These are phyloP conservation scores for Chauna torquata DNA, from an alignment of 2,113 vertebrate genomes.

Conservation along the genomic window DNA sequence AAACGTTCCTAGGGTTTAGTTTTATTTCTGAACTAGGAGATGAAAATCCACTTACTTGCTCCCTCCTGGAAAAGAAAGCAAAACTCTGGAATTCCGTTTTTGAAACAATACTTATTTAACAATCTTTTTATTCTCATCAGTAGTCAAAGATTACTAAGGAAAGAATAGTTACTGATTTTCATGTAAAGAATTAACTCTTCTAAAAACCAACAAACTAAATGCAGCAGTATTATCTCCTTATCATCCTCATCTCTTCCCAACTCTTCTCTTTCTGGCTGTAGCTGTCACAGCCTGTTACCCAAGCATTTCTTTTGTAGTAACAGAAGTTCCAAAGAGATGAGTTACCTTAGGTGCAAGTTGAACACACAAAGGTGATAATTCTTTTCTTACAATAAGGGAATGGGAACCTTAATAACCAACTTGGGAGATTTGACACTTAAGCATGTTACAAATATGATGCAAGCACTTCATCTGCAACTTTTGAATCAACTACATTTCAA, in stretches of 20 bases:
- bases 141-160: background rate
- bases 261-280: background rate
- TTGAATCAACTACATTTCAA: background rate
- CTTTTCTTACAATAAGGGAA: background rate
- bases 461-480: background rate
- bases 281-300: accelerated
- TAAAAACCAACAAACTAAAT: background rate
- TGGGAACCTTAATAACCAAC: background rate
- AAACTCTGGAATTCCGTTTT: background rate
- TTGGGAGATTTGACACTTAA: background rate
- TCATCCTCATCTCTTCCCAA: background rate
- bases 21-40: background rate
- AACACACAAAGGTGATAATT: background rate
- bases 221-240: background rate
- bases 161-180: background rate
- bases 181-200: background rate
- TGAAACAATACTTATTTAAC: background rate
- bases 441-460: accelerated
- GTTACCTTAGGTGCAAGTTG: background rate
- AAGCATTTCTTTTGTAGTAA: background rate
- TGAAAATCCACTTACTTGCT: background rate
- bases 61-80: background rate
- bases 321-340: background rate
- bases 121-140: background rate
- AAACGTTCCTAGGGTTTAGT: background rate